These are phyloP conservation scores for Drosophila leonis DNA, from an alignment of 2,888 invertebrate genomes.

Conservation along the genomic window DNA sequence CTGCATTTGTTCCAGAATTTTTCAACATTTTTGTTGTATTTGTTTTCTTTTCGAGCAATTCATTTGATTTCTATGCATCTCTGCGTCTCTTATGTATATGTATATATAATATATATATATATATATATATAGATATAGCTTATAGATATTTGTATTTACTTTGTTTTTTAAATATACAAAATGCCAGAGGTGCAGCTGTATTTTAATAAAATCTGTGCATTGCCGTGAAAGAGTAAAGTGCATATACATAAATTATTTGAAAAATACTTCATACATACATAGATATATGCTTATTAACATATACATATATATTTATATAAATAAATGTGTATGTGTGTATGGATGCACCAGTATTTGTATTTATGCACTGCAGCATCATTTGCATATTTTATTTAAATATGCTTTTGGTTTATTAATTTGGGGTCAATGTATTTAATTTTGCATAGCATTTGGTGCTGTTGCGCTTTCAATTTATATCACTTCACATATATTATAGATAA, in stretches of 20 bases:
- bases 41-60: conserved; percentile 15
- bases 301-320: not conserved
- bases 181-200: conserved; percentile 14
- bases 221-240: conserved; percentile 8
- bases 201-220: conserved; percentile 31
- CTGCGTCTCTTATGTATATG: conserved; percentile 6
- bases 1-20: conserved; percentile 76
- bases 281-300: conserved; percentile 23
- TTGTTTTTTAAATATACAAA: not conserved
- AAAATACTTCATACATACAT: conserved; percentile 9
- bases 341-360: conserved; percentile 3
- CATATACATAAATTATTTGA: conserved; percentile 19
- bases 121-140: conserved; percentile 12
- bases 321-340: not conserved
- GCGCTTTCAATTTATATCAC: conserved; percentile 25
- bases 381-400: conserved; percentile 67
- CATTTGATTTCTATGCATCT: conserved; percentile 36
- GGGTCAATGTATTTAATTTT: conserved; percentile 70
- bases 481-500: not conserved
- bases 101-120: conserved; percentile 15
- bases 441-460: conserved; percentile 35
- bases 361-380: conserved; percentile 43
- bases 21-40: conserved; percentile 25
- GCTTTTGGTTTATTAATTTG: conserved; percentile 42
- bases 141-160: conserved; percentile 12